Conservation (phyloP, 2,113 vertebrate genomes). For the Phylloscopus trochiloides region DNA sequence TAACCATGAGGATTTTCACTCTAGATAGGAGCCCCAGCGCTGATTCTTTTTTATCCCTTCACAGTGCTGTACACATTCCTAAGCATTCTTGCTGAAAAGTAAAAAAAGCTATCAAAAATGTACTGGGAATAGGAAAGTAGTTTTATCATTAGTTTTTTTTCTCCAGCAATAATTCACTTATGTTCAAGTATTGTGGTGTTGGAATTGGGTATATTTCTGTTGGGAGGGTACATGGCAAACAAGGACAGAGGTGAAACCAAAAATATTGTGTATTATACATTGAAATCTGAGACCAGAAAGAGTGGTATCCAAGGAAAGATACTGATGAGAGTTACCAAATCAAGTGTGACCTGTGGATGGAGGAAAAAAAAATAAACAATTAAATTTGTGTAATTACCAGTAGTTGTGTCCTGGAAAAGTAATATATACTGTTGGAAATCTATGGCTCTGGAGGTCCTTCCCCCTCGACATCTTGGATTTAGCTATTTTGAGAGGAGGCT, state of each 20-base stretch:
- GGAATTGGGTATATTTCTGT: background rate
- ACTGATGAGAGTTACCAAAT: background rate
- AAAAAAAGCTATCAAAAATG: background rate
- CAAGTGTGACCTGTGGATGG: background rate
- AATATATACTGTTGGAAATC: background rate
- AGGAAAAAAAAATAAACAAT: background rate
- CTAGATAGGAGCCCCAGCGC: background rate
- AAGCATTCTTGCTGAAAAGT: background rate
- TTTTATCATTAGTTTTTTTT: background rate
- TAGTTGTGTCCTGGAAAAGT: background rate
- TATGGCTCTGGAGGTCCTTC: background rate
- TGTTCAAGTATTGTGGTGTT: background rate
- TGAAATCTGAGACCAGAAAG: background rate
- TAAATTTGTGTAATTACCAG: background rate
- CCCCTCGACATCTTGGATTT: fast-evolving
- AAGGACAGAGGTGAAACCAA: background rate
- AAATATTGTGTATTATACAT: background rate
- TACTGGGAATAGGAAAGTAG: background rate
- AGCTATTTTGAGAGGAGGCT: background rate
- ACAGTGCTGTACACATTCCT: background rate
- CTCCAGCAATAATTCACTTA: background rate
- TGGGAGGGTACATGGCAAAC: background rate
- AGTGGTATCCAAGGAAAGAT: background rate
- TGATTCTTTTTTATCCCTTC: background rate
- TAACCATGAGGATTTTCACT: background rate